Conservation (phyloP, 1,140 invertebrate genomes). For the Brachionus paranguensis region DNA sequence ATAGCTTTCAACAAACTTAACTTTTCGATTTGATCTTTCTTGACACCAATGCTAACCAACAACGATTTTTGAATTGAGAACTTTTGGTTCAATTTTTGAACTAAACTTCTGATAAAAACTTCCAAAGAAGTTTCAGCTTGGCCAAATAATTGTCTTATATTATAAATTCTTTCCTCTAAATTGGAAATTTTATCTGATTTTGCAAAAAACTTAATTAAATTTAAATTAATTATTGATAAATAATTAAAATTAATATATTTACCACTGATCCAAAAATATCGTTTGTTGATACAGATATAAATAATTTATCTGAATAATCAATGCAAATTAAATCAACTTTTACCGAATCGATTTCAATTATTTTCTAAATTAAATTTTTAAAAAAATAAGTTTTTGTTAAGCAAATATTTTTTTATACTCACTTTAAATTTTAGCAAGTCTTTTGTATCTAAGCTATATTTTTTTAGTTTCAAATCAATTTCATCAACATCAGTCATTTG, state of each 20-base stretch:
- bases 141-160: conserved; percentile 11
- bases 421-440: conserved; percentile 19
- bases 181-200: conserved; percentile 30
- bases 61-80: conserved; percentile 5
- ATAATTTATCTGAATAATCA: conserved; percentile 36
- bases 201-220: conserved; percentile 7
- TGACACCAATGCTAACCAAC: neutral
- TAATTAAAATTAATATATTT: no score
- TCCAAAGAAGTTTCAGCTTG: neutral
- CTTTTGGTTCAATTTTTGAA: conserved; percentile 4
- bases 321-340: conserved; percentile 35
- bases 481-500: conserved; percentile 35
- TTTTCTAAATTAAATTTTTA: neutral
- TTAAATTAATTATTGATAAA: neutral
- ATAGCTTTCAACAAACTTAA: neutral
- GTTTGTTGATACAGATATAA: conserved; percentile 21
- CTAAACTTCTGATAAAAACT: conserved; percentile 33
- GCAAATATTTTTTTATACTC: neutral
- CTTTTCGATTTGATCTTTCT: conserved; percentile 22
- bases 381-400: neutral
- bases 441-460: neutral
- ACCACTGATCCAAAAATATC: conserved; percentile 17
- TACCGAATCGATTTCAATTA: neutral
- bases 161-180: neutral
- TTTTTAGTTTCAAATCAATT: conserved; percentile 26